Base-by-base conservation (phyloP, 2,888 invertebrate genomes). In the Caenorhabditis japonica region DNA sequence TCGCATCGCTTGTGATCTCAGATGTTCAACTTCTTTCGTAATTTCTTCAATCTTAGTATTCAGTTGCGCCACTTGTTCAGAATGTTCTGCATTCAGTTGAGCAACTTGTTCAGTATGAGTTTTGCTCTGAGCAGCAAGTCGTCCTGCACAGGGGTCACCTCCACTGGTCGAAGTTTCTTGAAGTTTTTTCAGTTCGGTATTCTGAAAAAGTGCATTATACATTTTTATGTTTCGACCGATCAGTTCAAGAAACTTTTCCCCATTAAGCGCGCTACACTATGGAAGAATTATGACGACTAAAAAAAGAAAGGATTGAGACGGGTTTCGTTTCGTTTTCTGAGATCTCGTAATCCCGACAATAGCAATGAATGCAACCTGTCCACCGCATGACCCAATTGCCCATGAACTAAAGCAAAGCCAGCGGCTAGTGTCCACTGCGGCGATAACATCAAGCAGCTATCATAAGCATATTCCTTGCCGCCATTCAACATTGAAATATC, bases 361-460 rank as follows among this genome's bases (percentile, higher is more conserved):
- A 38, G 33, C 53, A 39, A 33, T 49, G 38, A 23, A 60, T 55
- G 53, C 69, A 71, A 71, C 71, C 71, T 71, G 71, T 71, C 71
- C 41, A 47, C 30, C 62, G 58, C 56, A 52, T 71, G 71, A 71
- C 71, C 71, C 62, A 71, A 71, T 71, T 71, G 71, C 52, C 52
- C 62, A 43, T 71, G 56, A 71, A 62, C 36, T 55, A 34, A 61
- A 70, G 61, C 44, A 41, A 34, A 33, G 17, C 17, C 25, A 56
- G 46, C 51, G n/a, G n/a, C n/a, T n/a, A n/a, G n/a, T 38, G 43
- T 47, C 52, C 19, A n/a, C 39, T 17, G 34, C 34, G 7, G 27
- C 23, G 49, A 64, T 64, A 64, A 43, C 64, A 56, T n/a, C 51
- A 39, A 58, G 38, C 44, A 47, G 68, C 68, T 68, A 68, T 68